Conservation (phyloP, 1,140 invertebrate genomes). For the Brachionus sp. region DNA sequence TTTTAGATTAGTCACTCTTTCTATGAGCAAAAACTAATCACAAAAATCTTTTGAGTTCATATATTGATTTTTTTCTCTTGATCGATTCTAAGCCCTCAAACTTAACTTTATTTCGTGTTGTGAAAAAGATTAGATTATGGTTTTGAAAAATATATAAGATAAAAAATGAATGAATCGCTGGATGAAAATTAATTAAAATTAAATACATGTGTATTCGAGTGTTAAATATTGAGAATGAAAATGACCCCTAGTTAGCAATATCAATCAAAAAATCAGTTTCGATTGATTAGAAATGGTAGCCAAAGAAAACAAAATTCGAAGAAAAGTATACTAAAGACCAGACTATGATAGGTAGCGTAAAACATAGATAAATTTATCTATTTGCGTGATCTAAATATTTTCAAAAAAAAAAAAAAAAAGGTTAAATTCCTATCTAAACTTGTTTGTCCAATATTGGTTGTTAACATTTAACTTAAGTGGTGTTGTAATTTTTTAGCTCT, state of each 20-base stretch:
- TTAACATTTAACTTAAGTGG: neutral
- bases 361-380: neutral
- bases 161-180: neutral
- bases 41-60: neutral
- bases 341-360: neutral
- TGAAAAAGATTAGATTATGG: neutral
- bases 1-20: no score
- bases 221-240: neutral
- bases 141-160: neutral
- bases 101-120: neutral
- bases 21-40: neutral
- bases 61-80: neutral
- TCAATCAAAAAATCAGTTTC: slow-evolving; percentile 1
- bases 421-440: slow-evolving; percentile 34
- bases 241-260: neutral
- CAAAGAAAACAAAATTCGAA: neutral
- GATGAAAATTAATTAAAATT: neutral
- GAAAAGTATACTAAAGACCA: neutral
- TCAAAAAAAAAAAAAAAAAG: slow-evolving; percentile 26
- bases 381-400: slow-evolving; percentile 34
- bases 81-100: neutral
- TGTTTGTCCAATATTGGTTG: neutral
- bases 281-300: slow-evolving; percentile 1
- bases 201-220: slow-evolving; percentile 1
- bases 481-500: neutral